Base-by-base conservation (phyloP, 2,113 vertebrate genomes). In the Pan paniscus region DNA sequence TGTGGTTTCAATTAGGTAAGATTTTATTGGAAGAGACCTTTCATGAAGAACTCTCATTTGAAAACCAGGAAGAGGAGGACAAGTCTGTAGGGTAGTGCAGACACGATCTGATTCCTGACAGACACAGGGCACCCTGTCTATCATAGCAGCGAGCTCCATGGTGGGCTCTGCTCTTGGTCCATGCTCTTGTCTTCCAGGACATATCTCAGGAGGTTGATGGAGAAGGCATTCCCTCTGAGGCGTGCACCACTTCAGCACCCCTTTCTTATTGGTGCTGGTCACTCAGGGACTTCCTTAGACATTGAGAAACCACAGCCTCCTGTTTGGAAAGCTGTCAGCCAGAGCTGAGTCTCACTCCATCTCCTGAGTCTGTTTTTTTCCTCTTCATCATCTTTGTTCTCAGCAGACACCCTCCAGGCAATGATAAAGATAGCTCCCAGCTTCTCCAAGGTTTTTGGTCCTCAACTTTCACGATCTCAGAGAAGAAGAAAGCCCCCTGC, bases 11-110 rank as follows among this genome's bases (percentile, higher is more conserved):
- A 38, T 57, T 78, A 90, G n/a, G 25, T 70, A 59, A 64, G 25
- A 72, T 57, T 30, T 93, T 85, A 72, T 80, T 3, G 72, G 50
- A 89, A 82, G 46, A 38, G 25, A 93, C 23, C 38, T 85, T 70
- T 88, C 52, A 50, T 22, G 73, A 23, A 96, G 81, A 73, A 17
- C 25, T 64, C 4, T 2, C 32, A 48, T n/a, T 87, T 75, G 59
- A 30, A 92, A 68, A 32, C 38, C 46, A 1, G 6, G 23, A 72
- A 35, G 12, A 80, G 11, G 30, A 64, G 8, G 64, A 22, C 3
- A 20, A n/a, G 48, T 30, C 5, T 11, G 10, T 5, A 30, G 7
- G 40, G 43, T 4, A 50, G 38, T 68, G 5, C 9, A 38, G 84
- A 84, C 32, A 55, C 55, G 2, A 9, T n/a, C n/a, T 7, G 13